These are phyloP conservation scores for Spinibarbus caldwelli DNA, from an alignment of 2,797 vertebrate species.

Conservation along the genomic window DNA sequence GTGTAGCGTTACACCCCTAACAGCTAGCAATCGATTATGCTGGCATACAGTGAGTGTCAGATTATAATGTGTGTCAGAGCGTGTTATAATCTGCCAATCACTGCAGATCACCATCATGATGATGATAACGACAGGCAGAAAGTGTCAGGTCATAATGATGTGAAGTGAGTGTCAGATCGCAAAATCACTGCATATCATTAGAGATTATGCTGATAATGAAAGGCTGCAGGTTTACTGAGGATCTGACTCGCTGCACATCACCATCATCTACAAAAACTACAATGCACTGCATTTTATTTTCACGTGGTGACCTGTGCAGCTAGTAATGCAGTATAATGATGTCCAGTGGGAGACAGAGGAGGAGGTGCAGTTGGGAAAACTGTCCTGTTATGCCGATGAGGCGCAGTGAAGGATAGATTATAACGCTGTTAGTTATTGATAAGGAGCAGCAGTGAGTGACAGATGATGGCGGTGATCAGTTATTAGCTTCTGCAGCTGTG, in stretches of 20 bases:
- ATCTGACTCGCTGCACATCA: background rate
- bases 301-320: background rate
- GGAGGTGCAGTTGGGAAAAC: rapidly evolving
- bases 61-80: background rate
- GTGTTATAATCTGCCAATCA: background rate
- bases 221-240: background rate
- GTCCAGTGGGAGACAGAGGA: background rate
- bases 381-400: background rate
- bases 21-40: no score
- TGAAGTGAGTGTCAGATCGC: background rate
- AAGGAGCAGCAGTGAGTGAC: background rate
- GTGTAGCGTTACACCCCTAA: no score
- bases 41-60: background rate
- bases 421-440: background rate
- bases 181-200: background rate
- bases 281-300: background rate
- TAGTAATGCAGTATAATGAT: background rate
- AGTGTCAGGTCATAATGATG: background rate
- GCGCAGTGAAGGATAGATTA: background rate
- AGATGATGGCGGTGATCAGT: background rate
- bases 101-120: background rate
- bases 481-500: slow-evolving; percentile 18
- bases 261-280: background rate
- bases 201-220: background rate
- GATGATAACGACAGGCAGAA: background rate